phyloP scores from a whole-genome alignment of 2,888 invertebrate species.

The Cataglyphis albicans region DNA sequence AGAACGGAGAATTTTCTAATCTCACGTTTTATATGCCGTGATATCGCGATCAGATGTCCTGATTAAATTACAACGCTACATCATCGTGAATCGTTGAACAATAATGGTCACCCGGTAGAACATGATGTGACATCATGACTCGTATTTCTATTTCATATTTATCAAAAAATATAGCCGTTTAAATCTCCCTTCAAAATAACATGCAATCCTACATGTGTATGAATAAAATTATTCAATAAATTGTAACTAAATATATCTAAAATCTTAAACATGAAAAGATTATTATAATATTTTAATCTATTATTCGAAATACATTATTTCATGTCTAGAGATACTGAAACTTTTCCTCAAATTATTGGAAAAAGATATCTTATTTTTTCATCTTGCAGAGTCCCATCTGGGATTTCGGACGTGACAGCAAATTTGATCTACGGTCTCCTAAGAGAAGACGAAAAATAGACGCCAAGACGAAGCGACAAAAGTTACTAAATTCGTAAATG shows the following conservation, averaged over 20 bases:
- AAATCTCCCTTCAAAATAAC: not conserved
- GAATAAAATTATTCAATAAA: not conserved
- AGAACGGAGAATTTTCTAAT: not conserved
- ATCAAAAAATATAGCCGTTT: not conserved
- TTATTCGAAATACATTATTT: not conserved
- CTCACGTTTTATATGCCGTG: not conserved
- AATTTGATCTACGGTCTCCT: constrained; percentile 24
- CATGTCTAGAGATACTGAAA: not conserved
- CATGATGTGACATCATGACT: not conserved
- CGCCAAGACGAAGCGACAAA: constrained; percentile 11
- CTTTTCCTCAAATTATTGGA: constrained; percentile 30
- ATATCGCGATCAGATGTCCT: not conserved
- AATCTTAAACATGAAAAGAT: not conserved
- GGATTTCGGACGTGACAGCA: constrained; percentile 19
- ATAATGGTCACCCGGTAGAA: not conserved
- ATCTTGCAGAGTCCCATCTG: constrained; percentile 13
- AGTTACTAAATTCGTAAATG: constrained; percentile 18
- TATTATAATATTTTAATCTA: not conserved
- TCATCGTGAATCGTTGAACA: constrained; percentile 27
- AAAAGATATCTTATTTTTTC: constrained; percentile 32
- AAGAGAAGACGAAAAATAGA: constrained; percentile 26
- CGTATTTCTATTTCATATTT: not conserved
- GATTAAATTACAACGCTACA: not conserved
- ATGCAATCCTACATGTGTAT: not conserved
- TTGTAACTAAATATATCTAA: not conserved